Evolutionary conservation across 2,797 vertebrate genomes (phyloP), one percentile per base, ranked within the genome.

Genomic region (Leptodactylus fallax): DNA sequence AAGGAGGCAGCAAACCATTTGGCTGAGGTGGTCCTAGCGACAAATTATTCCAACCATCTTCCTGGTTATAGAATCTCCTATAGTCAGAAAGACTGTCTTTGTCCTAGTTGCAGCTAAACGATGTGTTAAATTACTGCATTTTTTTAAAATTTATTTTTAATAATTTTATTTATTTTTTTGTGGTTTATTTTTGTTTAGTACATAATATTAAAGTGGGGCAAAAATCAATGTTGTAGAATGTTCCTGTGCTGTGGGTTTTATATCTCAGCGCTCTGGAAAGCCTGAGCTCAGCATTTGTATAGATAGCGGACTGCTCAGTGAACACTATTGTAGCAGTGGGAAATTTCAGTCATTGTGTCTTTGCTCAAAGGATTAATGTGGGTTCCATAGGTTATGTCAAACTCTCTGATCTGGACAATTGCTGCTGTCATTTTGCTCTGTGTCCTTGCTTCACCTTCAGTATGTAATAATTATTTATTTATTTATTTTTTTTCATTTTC

Each of bases 271-370:
- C 19, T 85, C 49, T 72, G 25, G 45, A 51, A 89, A 86, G 14
- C 12, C 65, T 87, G 80, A 86, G 72, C 80, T 86, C 88, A 91
- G 90, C 91, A 92, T 81, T 87, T 88, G 90, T 92, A 84, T 79
- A 91, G 87, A 60, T 90, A 21, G 80, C 80, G 79, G 80, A 86
- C 53, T 45, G 63, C 71, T 63, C 53, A 25, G 8, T 74, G 71
- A 78, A 81, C 58, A 47, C 55, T 61, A 58, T 82, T 85, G 83
- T 89, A 25, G 47, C 79, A 69, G 56, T 51, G 58, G 79, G 79
- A 86, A 78, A 86, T 82, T 85, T 83, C 88, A 45, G 25, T 55
- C 67, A 83, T 82, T 85, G 76, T 80, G 45, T 77, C 49, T 13
- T 58, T 45, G 51, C 53, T 67, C 12, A 81, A 79, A 47, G 78